Evolutionary conservation across 37 sponge, comb jelly and placozoan genomes (phyloP).

Genomic region (Amphimedon queenslandica): DNA sequence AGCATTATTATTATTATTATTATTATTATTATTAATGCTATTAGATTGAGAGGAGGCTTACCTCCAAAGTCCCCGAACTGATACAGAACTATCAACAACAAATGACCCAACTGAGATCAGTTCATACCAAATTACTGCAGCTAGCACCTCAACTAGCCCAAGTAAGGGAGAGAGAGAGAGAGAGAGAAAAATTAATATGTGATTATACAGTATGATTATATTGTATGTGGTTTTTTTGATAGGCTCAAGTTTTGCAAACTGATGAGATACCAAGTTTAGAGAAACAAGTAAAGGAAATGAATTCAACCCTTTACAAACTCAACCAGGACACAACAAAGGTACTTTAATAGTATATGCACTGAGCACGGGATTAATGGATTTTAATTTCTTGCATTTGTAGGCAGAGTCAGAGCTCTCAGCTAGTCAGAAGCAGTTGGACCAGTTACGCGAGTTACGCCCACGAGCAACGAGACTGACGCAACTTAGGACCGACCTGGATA

Average conservation of each 20-base stretch:
- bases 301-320: too few species aligned
- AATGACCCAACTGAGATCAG: conserved; percentile 30
- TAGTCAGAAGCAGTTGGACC: conserved; percentile 19
- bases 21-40: too few species aligned
- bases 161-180: background rate
- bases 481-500: conserved; percentile 25
- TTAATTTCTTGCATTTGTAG: background rate
- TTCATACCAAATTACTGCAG: conserved; percentile 45
- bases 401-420: conserved; percentile 9
- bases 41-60: conserved; percentile 49
- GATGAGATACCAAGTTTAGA: conserved; percentile 8
- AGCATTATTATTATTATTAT: too few species aligned
- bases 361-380: too few species aligned
- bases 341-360: too few species aligned
- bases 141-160: conserved; percentile 17
- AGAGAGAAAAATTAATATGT: conserved; percentile 67
- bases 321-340: too few species aligned
- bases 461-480: conserved; percentile 24
- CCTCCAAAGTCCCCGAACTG: conserved; percentile 49
- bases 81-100: conserved; percentile 27
- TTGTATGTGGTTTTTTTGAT: background rate
- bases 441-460: conserved; percentile 39
- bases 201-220: background rate
- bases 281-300: conserved; percentile 17
- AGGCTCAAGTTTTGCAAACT: conserved; percentile 24